phyloP scores from a whole-genome alignment of 92 coral and sea anemone species.

The Parazoanthus darwini region DNA sequence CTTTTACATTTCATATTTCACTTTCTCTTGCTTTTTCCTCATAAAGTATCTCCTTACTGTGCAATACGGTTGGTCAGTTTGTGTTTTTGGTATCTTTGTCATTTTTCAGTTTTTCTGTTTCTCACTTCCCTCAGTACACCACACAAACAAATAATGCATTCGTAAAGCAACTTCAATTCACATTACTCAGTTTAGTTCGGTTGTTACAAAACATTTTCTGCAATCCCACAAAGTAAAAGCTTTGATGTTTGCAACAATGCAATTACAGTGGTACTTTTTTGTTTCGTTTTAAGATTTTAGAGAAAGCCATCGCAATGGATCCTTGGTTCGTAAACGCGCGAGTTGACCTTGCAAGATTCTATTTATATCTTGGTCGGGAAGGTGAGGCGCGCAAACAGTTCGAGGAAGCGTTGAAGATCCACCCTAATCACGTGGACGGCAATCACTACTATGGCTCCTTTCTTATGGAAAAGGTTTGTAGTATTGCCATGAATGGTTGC shows the following conservation, averaged over 20 bases:
- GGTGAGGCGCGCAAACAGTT: conserved; percentile 45
- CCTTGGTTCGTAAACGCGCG: conserved; percentile 67
- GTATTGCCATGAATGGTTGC: not conserved
- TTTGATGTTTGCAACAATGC: not conserved
- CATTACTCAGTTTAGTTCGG: no score
- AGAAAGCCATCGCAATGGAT: conserved; percentile 53
- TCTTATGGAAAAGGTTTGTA: conserved; percentile 39
- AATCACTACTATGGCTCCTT: conserved; percentile 43
- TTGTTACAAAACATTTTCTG: no score
- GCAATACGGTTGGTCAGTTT: no score
- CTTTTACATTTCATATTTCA: no score
- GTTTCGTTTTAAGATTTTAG: conserved; percentile 39
- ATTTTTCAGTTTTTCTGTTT: no score
- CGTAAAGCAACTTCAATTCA: no score
- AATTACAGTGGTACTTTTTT: not conserved
- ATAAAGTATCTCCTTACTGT: no score
- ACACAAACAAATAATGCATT: no score
- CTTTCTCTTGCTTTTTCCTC: no score
- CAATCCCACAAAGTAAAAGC: no score
- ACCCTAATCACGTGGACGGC: conserved; percentile 68
- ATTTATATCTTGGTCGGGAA: conserved; percentile 26
- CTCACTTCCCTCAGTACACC: no score
- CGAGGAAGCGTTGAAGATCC: conserved; percentile 58
- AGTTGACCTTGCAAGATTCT: conserved; percentile 54
- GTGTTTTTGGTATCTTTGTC: no score